Percentiles rank a stretch among this genome's conserved stretches.
Conservation (phyloP, 2,113 vertebrate species). For the Chionis minor region DNA sequence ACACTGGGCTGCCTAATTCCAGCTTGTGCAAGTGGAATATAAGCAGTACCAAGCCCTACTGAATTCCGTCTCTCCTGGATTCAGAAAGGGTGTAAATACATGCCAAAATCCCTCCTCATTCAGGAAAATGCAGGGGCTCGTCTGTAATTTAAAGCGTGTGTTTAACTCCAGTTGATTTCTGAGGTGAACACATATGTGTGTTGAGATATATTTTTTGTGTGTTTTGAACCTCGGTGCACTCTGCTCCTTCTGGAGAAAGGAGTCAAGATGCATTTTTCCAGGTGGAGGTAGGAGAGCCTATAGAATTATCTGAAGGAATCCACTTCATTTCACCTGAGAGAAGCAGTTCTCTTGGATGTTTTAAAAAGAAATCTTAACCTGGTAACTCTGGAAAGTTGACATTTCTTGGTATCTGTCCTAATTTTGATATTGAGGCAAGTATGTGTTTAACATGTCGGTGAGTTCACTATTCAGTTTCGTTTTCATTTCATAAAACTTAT, state of each 20-base stretch:
- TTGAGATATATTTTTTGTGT: neutral
- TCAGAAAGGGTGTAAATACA: neutral
- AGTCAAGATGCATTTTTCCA: neutral
- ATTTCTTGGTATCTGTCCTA: neutral
- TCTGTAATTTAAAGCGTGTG: neutral
- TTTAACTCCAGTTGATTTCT: neutral
- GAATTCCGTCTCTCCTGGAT: neutral
- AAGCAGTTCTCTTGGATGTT: neutral
- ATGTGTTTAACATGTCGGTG: neutral
- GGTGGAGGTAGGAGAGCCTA: neutral
- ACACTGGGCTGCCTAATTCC: neutral
- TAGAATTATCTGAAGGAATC: neutral
- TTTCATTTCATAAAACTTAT: neutral
- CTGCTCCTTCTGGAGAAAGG: neutral
- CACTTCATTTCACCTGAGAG: neutral
- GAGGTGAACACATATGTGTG: neutral
- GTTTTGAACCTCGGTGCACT: rapidly evolving
- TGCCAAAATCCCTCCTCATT: neutral
- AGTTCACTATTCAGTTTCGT: neutral
- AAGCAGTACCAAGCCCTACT: neutral
- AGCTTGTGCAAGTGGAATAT: neutral
- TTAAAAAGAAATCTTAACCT: neutral
- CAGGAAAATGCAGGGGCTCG: neutral
- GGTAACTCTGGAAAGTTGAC: neutral
- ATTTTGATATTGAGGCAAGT: neutral